Conservation (phyloP, 2,113 vertebrate species). For the Aix galericulata region DNA sequence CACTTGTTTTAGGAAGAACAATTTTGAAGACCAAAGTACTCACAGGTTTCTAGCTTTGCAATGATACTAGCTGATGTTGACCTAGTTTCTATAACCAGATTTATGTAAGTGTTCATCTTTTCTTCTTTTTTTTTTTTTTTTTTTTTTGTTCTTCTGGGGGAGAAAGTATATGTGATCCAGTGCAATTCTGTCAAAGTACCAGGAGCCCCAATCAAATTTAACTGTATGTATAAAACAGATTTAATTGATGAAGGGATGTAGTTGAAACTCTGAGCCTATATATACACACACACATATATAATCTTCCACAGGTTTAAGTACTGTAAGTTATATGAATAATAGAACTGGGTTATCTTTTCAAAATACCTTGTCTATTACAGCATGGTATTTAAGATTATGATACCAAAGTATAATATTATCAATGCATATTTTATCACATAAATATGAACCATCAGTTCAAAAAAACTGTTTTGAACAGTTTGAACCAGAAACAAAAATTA, state of each 20-base stretch:
- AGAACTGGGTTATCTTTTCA: not conserved
- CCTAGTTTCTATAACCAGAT: not conserved
- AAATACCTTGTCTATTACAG: not conserved
- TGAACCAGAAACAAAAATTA: no score
- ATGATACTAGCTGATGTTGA: not conserved
- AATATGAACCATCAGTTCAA: not conserved
- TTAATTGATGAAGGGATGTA: not conserved
- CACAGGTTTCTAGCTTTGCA: not conserved
- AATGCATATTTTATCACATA: not conserved
- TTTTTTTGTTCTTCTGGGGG: not conserved
- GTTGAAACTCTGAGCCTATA: not conserved
- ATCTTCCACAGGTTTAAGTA: not conserved
- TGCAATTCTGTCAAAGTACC: not conserved
- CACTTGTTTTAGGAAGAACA: not conserved
- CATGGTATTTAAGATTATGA: not conserved
- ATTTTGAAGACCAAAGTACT: not conserved
- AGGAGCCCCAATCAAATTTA: not conserved
- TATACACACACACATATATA: not conserved
- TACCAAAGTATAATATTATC: not conserved
- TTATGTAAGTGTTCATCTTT: not conserved
- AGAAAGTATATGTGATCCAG: not conserved
- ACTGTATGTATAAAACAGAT: not conserved
- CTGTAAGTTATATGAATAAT: not conserved
- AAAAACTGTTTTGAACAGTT: no score
- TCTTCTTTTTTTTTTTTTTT: not conserved